A percentile compares a stretch with the other conserved stretches of the same genome.
These are phyloP conservation scores for Urocyon cinereoargenteus DNA, from an alignment of 2,797 vertebrate genomes.

Conservation along the genomic window DNA sequence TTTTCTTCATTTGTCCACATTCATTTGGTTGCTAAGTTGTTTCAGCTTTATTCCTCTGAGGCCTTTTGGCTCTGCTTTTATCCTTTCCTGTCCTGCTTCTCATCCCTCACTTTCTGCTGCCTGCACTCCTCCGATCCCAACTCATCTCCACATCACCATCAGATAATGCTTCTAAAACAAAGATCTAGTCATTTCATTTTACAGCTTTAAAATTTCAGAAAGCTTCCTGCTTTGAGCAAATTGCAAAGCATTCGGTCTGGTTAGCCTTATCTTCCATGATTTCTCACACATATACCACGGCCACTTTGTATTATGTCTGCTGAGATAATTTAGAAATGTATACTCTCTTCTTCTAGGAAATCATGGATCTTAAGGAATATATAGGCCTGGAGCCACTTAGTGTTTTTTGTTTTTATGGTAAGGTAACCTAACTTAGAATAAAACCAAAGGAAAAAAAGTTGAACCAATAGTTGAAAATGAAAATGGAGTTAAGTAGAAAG, in stretches of 20 bases:
- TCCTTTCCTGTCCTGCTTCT: neutral
- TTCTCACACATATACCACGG: neutral
- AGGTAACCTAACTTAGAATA: neutral
- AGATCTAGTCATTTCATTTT: neutral
- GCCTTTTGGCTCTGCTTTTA: neutral
- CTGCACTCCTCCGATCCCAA: neutral
- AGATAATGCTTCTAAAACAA: neutral
- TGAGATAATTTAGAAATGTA: neutral
- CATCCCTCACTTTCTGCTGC: neutral
- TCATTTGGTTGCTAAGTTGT: neutral
- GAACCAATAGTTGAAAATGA: neutral
- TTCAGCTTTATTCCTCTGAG: neutral
- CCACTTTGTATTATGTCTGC: neutral
- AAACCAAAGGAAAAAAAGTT: neutral
- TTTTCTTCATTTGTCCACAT: neutral
- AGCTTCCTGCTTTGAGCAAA: neutral
- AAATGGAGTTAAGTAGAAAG: neutral
- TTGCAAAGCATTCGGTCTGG: neutral
- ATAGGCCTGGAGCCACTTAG: neutral
- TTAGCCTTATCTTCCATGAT: neutral
- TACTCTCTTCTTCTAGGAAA: neutral
- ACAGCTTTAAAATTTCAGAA: neutral
- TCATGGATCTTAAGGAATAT: neutral
- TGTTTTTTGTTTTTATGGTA: neutral
- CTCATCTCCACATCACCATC: neutral